Evolutionary conservation across 2,113 vertebrate species (phyloP).

Genomic region (Tragulus kanchil): DNA sequence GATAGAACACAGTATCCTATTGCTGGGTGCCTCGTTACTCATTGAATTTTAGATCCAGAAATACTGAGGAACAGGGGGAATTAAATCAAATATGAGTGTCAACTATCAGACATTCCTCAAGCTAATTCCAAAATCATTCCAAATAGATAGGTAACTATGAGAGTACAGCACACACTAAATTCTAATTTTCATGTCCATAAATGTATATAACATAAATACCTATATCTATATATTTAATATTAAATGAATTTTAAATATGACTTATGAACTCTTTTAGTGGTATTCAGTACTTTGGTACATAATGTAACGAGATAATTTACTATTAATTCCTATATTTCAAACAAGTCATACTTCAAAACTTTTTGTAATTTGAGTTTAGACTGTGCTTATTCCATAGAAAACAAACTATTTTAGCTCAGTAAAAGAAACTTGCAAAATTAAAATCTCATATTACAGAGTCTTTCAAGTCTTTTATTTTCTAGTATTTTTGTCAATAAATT

Average conservation of each 20-base stretch:
- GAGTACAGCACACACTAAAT: not conserved
- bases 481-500: not conserved
- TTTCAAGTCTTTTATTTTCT: not conserved
- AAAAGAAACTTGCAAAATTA: slow-evolving; percentile 13
- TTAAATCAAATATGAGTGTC: not conserved
- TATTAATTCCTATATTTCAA: not conserved
- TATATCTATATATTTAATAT: not conserved
- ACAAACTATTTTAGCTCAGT: slow-evolving; percentile 21
- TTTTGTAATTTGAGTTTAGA: slow-evolving; percentile 14
- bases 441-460: not conserved
- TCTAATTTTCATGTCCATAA: not conserved
- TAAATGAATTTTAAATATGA: not conserved
- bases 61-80: not conserved
- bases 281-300: not conserved
- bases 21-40: slow-evolving; percentile 40
- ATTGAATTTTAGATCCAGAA: slow-evolving; percentile 1
- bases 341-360: not conserved
- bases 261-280: not conserved
- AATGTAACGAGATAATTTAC: not conserved
- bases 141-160: not conserved
- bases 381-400: not conserved
- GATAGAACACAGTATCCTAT: not conserved
- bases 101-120: not conserved
- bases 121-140: not conserved
- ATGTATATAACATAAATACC: not conserved